Base-by-base conservation (phyloP, 2,888 invertebrate genomes). In the Marasmarcha lunaedactyla region DNA sequence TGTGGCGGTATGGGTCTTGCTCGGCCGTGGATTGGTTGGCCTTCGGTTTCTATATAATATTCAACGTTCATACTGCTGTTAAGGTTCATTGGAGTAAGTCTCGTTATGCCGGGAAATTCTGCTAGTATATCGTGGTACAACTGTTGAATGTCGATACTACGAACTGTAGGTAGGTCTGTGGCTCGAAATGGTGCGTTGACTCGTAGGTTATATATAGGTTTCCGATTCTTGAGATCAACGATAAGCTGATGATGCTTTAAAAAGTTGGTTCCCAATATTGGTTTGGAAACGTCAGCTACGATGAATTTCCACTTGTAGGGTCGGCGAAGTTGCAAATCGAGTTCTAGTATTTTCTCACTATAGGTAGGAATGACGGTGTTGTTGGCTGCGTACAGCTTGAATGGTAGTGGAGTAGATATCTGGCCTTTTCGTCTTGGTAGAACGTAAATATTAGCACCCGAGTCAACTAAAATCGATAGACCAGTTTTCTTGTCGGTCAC, bases 401-500 rank as follows among this genome's bases (percentile, higher is more conserved):
- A 38, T 25, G 33, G 6, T 11, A 38, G 26, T 7, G 15, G 25
- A 9, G 26, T 34, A 7, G n/a, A 13, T 20, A 25, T 38, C 13
- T 38, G 30, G 30, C 30, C 30, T 10, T 30, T 30, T 30, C n/a
- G 2, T 30, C n/a, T 9, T 30, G 30, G 30, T 30, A 30, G n/a
- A 9, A 30, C 30, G 30, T 4, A 30, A 11, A 30, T 30, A 11
- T 30, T 30, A 30, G 30, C 30, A 11, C 30, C 30, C 9, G 30
- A 7, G 30, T 30, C 39, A 3, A 39, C 14, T 11, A 41, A 15
- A 15, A 42, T 39, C 9, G 12, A 14, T 4, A 38, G 15, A 5
- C 27, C 38, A 10, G 39, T 39, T 15, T 40, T 43, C 35, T 40
- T 42, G 20, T 42, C 41, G 13, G 38, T 39, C 11, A 46, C 37